Evolutionary conservation across 1,140 invertebrate genomes (phyloP), one percentile per base, ranked within the genome.

Genomic region (Yoshiicerus persimilis): DNA sequence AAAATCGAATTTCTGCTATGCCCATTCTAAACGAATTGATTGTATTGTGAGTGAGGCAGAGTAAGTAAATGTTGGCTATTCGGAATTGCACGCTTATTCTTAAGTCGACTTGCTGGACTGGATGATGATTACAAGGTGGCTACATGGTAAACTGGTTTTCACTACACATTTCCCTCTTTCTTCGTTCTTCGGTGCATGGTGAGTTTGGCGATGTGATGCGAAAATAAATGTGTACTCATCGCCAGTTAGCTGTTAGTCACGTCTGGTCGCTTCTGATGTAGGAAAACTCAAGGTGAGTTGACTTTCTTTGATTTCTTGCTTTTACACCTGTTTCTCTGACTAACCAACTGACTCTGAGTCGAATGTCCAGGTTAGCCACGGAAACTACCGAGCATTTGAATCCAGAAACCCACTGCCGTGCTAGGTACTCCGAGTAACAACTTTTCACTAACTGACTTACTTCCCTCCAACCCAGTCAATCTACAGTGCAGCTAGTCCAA

Each of bases 1-100:
- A 84, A 84, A 84, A 84, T 84, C 83, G 83, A 84, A 84, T 41
- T 84, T 47, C n/a, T 11, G 4, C 32, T 77, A 10, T 77, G 11
- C 70, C 70, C 70, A 34, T 0, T 32, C 32, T n/a, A 0, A 80
- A 38, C 16, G 3, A n/a, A 30, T 64, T 23, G 62, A 66, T 27
- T 10, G 64, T 23, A 23, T 1, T 10, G 9, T 64, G 25, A 27
- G n/a, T 25, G 10, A 25, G 62, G 1, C 8, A 27, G 13, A 66
- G 20, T 66, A 25, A 27, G 64, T 27, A n/a, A 30, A 4, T 56
- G 16, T 56, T 47, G 41, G 41, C 41, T 5, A 56, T 56, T 16
- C 47, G 25, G 64, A 70, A 30, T 30, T 56, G 13, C 64, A 70
- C 23, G 47, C 47, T 56, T 47, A 1, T 47, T 20, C 8, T 47